Conservation (phyloP, 1,140 invertebrate species). For the Tetranychus urticae region DNA sequence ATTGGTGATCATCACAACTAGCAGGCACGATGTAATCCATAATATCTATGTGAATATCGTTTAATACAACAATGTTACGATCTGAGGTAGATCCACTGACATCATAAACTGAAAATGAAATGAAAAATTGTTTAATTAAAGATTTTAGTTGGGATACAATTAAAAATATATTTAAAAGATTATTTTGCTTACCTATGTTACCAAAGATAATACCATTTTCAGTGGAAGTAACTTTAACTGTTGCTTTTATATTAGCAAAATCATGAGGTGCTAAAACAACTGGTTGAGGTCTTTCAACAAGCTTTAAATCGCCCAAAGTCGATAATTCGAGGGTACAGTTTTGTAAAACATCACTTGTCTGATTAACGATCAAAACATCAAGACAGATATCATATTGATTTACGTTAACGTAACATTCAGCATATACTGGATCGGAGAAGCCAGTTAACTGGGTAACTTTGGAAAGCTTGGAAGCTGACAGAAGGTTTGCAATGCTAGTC, state of each 20-base stretch:
- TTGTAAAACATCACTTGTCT: conserved; percentile 87
- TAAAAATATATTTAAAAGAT: conserved; percentile 1
- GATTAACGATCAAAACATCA: conserved; percentile 93
- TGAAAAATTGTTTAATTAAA: background rate
- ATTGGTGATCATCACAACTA: conserved; percentile 75
- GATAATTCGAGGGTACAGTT: conserved; percentile 93
- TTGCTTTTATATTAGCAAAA: conserved; percentile 93
- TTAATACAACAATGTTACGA: conserved; percentile 86
- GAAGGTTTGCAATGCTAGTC: conserved; percentile 8
- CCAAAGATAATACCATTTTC: conserved; percentile 99
- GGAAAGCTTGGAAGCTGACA: conserved; percentile 15
- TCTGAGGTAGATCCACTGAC: conserved; percentile 74
- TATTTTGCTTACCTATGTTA: conserved; percentile 52
- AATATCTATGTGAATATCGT: conserved; percentile 98
- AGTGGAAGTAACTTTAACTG: conserved; percentile 81
- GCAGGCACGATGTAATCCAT: conserved; percentile 99
- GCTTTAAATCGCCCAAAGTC: conserved; percentile 81
- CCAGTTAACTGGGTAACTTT: conserved; percentile 93
- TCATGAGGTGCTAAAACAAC: conserved; percentile 85
- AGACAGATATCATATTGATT: conserved; percentile 96
- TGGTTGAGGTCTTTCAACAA: conserved; percentile 88
- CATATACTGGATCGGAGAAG: conserved; percentile 95
- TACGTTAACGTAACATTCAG: conserved; percentile 95
- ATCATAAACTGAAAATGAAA: conserved; percentile 51
- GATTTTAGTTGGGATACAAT: background rate